Conservation (phyloP, 2,113 vertebrate species). For the Nibea coibor region DNA sequence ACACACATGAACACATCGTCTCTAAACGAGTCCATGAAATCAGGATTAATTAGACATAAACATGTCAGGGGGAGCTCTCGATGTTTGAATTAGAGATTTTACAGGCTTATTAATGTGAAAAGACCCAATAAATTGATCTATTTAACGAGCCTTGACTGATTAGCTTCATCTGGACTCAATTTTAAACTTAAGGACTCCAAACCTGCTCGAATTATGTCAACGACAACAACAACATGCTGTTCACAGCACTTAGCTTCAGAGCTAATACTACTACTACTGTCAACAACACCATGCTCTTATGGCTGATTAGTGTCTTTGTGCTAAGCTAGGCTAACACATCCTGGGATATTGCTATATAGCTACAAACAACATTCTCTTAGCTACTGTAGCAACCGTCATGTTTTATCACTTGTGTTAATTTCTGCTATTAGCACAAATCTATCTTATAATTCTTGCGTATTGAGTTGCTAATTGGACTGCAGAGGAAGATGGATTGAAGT, state of each 20-base stretch:
- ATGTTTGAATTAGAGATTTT: constrained; percentile 23
- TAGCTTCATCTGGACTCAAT: constrained; percentile 29
- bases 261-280: not conserved
- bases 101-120: constrained; percentile 13
- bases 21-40: constrained; percentile 3
- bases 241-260: not conserved
- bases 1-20: not conserved
- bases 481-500: too few species aligned
- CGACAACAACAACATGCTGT: too few species aligned
- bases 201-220: not conserved
- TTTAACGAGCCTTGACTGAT: constrained; percentile 10
- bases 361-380: not conserved
- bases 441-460: too few species aligned
- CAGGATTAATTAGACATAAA: not conserved
- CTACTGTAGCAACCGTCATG: too few species aligned
- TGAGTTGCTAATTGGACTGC: too few species aligned
- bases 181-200: not conserved
- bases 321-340: not conserved
- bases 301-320: not conserved
- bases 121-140: not conserved
- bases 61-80: not conserved
- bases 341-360: too few species aligned
- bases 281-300: not conserved
- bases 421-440: too few species aligned
- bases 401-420: too few species aligned